Evolutionary conservation across 1,140 invertebrate species (phyloP), one percentile per base, ranked within the genome.

Genomic region (Scaptomyza montana): DNA sequence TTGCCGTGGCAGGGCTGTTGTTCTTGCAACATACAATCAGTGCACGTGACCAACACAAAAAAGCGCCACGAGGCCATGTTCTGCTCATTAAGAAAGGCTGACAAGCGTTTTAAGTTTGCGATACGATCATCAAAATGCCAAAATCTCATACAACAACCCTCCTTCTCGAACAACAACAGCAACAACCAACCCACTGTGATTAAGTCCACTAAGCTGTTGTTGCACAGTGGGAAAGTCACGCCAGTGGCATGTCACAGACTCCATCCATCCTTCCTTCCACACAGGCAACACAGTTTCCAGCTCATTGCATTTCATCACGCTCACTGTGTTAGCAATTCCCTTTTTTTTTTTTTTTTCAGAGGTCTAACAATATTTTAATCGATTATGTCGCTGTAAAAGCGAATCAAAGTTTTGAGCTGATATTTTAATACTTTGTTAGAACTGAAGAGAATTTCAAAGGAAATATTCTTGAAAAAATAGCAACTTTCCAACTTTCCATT

Each of bases 41-140:
- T 69, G 71, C 84, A 87, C 84, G 84, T 87, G 82, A 74, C 82
- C 69, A 54, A 50, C 60, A 77, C 84, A 79, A 79, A 79, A 19
- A 36, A 21, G 57, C 65, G 80, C 57, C 80, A 86, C 82, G 82
- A 86, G 82, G 60, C 84, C 36, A 61, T 55, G 84, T 89, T 89
- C 73, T 74, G 85, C 79, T 87, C 84, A 87, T 87, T 87, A 89
- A 74, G 66, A 65, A 61, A 64, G 54, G 59, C 72, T 78, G 81
- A 86, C 81, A 87, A 86, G 74, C 78, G 71, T 72, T 85, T 75
- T 67, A 56, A 62, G 46, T 55, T 53, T 7, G 30, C 60, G 81
- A 86, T 86, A 86, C 59, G 82, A 86, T 86, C 81, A 66, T 50
- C 60, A 60, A 25, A 68, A 53, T 66, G 60, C 62, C 33, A 45